A percentile compares a stretch with the other conserved stretches of the same genome.
phyloP scores from a whole-genome alignment of 1,140 invertebrate genomes.

The Popillia japonica region DNA sequence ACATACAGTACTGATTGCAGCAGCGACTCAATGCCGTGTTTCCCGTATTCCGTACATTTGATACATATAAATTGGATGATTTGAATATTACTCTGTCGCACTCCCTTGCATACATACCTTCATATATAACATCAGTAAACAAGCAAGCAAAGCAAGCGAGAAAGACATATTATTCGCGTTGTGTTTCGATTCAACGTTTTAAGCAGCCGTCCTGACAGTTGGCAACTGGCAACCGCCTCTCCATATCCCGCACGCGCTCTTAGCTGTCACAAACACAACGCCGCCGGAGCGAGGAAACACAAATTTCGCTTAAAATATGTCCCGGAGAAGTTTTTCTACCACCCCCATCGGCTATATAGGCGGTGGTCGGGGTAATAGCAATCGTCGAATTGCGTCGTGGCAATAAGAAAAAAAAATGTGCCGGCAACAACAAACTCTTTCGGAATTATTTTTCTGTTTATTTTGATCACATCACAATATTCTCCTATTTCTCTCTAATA shows the following conservation, averaged over 20 bases:
- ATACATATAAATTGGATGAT: slow-evolving; percentile 19
- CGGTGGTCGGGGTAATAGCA: too few relatives aligned
- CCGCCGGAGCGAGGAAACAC: neutral
- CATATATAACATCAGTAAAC: too few relatives aligned
- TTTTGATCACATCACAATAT: too few relatives aligned
- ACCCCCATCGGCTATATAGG: neutral
- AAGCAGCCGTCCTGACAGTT: too few relatives aligned
- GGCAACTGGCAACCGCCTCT: neutral
- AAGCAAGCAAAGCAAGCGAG: neutral
- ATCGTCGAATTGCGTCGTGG: too few relatives aligned
- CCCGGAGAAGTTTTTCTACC: neutral
- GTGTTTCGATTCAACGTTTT: slow-evolving; percentile 4
- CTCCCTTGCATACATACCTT: too few relatives aligned
- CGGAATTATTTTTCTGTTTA: too few relatives aligned
- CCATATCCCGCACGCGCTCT: neutral
- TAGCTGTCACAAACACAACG: neutral
- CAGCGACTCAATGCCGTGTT: neutral
- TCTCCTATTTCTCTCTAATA: too few relatives aligned
- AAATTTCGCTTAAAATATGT: slow-evolving; percentile 19
- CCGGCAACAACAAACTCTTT: neutral
- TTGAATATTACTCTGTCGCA: neutral
- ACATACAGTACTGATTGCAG: neutral
- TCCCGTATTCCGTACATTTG: neutral
- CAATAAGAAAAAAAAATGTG: neutral
- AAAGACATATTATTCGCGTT: neutral